These are phyloP conservation scores for Drosophila kanekoi DNA, from an alignment of 2,888 invertebrate genomes.

Conservation along the genomic window DNA sequence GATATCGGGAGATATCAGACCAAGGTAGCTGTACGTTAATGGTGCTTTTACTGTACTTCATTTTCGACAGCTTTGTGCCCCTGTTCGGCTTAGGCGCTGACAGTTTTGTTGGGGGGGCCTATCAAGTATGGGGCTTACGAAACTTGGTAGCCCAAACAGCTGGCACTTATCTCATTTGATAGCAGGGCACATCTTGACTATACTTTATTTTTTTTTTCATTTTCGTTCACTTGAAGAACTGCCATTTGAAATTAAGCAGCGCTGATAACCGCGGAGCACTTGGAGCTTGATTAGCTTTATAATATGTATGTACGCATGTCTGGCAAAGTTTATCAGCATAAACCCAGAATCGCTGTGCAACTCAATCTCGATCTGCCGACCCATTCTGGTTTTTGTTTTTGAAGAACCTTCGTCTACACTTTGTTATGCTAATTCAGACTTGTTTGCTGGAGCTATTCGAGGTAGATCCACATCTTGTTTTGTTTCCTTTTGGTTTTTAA, in stretches of 20 bases:
- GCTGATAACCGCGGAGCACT: constrained; percentile 42
- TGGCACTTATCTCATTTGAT: constrained; percentile 25
- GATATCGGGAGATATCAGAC: too few species aligned
- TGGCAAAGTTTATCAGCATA: constrained; percentile 34
- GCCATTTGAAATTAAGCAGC: constrained; percentile 27
- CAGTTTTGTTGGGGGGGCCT: background rate
- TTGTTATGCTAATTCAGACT: constrained; percentile 18
- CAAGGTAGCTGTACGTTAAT: background rate
- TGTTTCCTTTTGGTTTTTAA: background rate
- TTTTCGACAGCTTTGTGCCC: background rate
- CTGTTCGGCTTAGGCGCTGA: background rate
- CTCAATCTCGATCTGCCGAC: constrained; percentile 11
- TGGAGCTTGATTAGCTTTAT: constrained; percentile 25
- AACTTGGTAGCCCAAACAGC: constrained; percentile 1
- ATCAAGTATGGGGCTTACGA: constrained; percentile 9
- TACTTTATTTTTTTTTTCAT: constrained; percentile 1
- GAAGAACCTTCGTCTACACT: background rate
- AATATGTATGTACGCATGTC: background rate
- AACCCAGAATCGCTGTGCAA: constrained; percentile 12
- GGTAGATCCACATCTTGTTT: background rate
- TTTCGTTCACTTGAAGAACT: constrained; percentile 23
- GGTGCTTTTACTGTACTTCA: background rate
- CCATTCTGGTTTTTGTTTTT: constrained; percentile 2
- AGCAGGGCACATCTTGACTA: constrained; percentile 27
- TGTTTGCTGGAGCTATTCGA: constrained; percentile 7